These are phyloP conservation scores for Ciconia nigra DNA, from an alignment of 2,797 vertebrate genomes.

Conservation along the genomic window DNA sequence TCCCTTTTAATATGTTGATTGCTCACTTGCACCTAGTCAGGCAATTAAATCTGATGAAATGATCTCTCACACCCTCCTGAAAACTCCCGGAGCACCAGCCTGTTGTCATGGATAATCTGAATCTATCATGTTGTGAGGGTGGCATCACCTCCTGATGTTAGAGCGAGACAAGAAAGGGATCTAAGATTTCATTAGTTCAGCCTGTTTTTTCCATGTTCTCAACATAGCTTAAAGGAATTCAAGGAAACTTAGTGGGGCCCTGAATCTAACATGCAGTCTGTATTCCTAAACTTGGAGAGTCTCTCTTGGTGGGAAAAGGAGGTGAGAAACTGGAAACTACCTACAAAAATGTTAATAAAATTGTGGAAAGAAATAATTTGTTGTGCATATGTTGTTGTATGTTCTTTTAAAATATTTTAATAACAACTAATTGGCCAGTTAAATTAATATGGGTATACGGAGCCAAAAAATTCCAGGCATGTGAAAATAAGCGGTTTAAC, in stretches of 20 bases:
- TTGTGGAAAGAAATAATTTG: slow-evolving; percentile 68
- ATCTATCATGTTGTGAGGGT: not conserved
- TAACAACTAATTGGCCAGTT: slow-evolving; percentile 63
- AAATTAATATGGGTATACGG: slow-evolving; percentile 35
- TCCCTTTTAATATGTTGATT: not conserved
- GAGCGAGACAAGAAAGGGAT: not conserved
- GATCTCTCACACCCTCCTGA: not conserved
- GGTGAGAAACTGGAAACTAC: slow-evolving; percentile 65
- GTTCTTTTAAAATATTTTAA: slow-evolving; percentile 69
- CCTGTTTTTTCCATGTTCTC: not conserved
- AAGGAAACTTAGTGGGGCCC: not conserved
- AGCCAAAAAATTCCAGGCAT: slow-evolving; percentile 55
- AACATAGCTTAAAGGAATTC: not conserved
- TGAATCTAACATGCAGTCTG: not conserved
- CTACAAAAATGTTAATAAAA: slow-evolving; percentile 66
- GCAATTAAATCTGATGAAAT: not conserved
- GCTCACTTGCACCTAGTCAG: not conserved
- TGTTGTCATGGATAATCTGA: not conserved
- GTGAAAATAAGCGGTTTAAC: slow-evolving; percentile 50
- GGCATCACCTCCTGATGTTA: not conserved
- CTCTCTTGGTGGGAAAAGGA: slow-evolving; percentile 44
- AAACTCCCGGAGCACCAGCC: not conserved
- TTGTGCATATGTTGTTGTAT: slow-evolving; percentile 64
- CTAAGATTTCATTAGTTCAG: not conserved
- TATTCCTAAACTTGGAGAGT: not conserved